Base-by-base conservation (phyloP, 2,797 vertebrate species). In the Pipistrellus kuhlii region DNA sequence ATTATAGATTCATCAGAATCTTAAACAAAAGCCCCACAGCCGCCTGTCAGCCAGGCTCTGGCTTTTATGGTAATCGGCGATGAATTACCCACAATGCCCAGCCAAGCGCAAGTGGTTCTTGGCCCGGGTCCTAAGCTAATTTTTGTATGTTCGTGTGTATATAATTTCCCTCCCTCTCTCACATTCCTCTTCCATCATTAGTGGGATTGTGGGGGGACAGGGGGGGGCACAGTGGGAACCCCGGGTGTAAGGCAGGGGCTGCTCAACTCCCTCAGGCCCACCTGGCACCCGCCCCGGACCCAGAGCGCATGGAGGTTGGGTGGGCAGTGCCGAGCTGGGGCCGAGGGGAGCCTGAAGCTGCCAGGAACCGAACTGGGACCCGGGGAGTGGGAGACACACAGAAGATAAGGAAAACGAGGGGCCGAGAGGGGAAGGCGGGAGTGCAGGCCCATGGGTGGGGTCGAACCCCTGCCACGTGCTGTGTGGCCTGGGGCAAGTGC, bases 11-110 rank as follows among this genome's bases (percentile, higher is more conserved):
- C 97, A 95, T 95, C 96, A 97, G 97, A 97, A 97, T 97, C 97
- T 98, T 96, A 97, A 97, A 97, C 92, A 98, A 95, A 97, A 98
- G 97, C 97, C 80, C 84, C 30, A n/a, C 86, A 85, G 97, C 90
- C 80, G 78, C 95, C 94, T 94, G 97, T 95, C 96, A 97, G 97
- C 96, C 91, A 80, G 89, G 93, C 97, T 94, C 48, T 85, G 83
- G 98, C 97, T 97, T 97, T 97, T 97, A 98, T 98, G 97, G 97
- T 97, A 97, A 98, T 98, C 97, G 96, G 48, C 96, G 85, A 97
- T 96, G 97, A 98, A 97, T 97, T 98, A 98, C 98, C 98, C 98
- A 98, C 97, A 98, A 98, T 97, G 98, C 98, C 97, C 48, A 82
- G 97, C 98, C 97, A 86, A 68, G 94, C 82, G 41, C 92, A 96